Evolutionary conservation across 2,888 invertebrate genomes (phyloP), one percentile per base, ranked within the genome.

Genomic region (Drosophila testacea): DNA sequence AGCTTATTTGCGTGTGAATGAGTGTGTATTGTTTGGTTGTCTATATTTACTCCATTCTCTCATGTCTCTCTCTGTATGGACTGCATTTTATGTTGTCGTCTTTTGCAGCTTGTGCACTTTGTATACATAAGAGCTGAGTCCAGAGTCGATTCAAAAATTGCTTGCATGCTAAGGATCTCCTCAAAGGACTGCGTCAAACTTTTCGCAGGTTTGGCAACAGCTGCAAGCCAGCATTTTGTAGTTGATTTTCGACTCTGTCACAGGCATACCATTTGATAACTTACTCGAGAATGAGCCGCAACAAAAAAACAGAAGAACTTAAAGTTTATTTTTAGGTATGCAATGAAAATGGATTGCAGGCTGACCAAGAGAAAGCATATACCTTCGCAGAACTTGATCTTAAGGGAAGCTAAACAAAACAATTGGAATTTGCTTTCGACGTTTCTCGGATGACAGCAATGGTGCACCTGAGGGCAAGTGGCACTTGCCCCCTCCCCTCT

Each of bases 21-120:
- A 30, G 11, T 50, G 7, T 46, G 42, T 22, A 30, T 28, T 48
- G 4, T 7, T 16, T 32, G 16, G 34, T 44, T 36, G 48, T 10
- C 13, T 34, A 42, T 34, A 22, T 7, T 32, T 39, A 11, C 50
- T 10, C 11, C 48, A 32, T n/a, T 48, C 57, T 48, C 11, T 13
- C 38, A 22, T 41, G 11, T 50, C 6, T 34, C 10, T 10, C 4
- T 27, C 3, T n/a, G 27, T 27, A 6, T 13, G 13, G 38, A 10
- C 38, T 39, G 32, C 38, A 42, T 39, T 60, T 4, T 41, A 11
- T 42, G 36, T 27, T 34, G 38, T 2, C 42, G 16, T 30, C 46
- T 46, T 62, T n/a, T 62, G 66, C 55, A 78, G 59, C 69, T 66
- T 85, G 78, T 56, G 42, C 60, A 71, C 57, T 78, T 67, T 48